Base-by-base conservation (phyloP, 2,113 vertebrate genomes). In the Pterophyllum scalare region DNA sequence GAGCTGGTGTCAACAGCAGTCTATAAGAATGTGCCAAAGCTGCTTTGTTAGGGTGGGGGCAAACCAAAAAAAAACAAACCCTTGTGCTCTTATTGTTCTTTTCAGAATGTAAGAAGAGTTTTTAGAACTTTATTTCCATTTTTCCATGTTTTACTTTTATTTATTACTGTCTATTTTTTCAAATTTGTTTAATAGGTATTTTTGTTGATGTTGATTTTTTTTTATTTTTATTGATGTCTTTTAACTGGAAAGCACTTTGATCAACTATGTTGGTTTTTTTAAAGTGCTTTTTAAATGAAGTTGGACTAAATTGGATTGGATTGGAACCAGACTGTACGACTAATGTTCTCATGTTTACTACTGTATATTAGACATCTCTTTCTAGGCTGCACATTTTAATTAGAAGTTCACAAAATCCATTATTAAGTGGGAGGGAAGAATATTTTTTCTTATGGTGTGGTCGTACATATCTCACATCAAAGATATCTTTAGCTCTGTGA, bases 1-100 rank as follows among this genome's bases (percentile, higher is more conserved):
- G 33, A 80, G 83, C 52, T 79, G 77, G 52, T 79, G 80, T 85
- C 79, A 80, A 33, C 77, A 83, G 49, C 77, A 75, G 74, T 77
- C 33, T 79, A n/a, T n/a, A 62, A 79, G 40, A 49, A 78, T 38
- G 75, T 19, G 31, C 52, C 60, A 62, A 77, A 56, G 10, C 46
- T 35, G 40, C 38, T 77, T 81, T 75, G 61, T 80, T 81, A 19
- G 64, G 19, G 40, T 28, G 65, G 12, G 43, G 40, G 40, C 35
- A 38, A 49, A 11, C 38, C 59, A 54, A 24, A 59, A 85, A 81
- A 4, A 15, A n/a, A n/a, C n/a, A n/a, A n/a, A n/a, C n/a, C n/a
- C n/a, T 14, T 20, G 19, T 60, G 15, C 8, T 15, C 38, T 64
- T 24, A n/a, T 80, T 70, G 12, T 58, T 15, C 9, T 54, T 60